These are phyloP conservation scores for Nestor notabilis DNA, from an alignment of 2,113 vertebrate species.

Conservation along the genomic window DNA sequence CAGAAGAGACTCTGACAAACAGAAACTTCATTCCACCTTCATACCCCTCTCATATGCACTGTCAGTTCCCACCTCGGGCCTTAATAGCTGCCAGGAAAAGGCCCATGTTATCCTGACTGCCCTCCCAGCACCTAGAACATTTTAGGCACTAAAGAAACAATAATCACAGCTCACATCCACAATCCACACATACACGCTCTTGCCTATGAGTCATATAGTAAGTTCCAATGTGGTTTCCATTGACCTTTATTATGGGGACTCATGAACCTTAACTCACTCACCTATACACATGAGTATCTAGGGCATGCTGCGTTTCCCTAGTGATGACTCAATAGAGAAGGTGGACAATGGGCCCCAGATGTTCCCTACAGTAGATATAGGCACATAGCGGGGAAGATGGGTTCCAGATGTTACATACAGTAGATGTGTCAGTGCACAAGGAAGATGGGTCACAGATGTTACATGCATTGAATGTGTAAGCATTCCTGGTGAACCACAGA, in stretches of 20 bases:
- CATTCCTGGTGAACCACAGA: neutral
- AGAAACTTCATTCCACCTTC: neutral
- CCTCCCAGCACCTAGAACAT: neutral
- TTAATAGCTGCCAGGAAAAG: neutral
- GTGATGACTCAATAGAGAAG: neutral
- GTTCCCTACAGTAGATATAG: neutral
- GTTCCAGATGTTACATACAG: constrained; percentile 22
- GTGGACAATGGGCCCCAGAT: constrained; percentile 7
- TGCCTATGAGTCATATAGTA: neutral
- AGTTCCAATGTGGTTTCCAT: neutral
- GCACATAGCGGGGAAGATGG: neutral
- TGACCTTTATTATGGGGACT: constrained; percentile 1
- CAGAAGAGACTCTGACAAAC: neutral
- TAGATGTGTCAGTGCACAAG: neutral
- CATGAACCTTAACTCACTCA: neutral
- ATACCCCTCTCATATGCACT: neutral
- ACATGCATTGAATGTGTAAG: neutral
- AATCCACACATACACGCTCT: neutral
- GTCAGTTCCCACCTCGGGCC: neutral
- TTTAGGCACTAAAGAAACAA: neutral
- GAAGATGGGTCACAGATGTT: neutral
- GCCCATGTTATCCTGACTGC: neutral
- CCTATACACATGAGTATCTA: neutral
- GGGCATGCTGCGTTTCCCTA: neutral
- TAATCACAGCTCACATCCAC: neutral